Conservation (phyloP, 2,888 invertebrate species). For the Miltochrista miniata region DNA sequence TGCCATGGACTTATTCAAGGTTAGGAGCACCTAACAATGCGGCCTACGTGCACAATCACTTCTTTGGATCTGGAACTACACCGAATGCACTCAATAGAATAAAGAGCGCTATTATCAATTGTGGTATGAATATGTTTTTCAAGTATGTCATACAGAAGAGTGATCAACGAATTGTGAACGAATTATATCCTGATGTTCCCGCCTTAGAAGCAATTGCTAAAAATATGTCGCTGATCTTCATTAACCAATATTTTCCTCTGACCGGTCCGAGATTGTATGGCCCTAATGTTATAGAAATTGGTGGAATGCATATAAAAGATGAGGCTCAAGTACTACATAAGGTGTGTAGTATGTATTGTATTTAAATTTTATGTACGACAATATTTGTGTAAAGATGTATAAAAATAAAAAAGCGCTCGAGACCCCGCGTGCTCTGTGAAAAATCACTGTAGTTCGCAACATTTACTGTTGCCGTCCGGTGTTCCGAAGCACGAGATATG, state of each 20-base stretch:
- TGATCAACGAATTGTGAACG: slow-evolving; percentile 41
- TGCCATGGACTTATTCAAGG: slow-evolving; percentile 82
- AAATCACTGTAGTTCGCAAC: no score
- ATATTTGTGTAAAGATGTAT: no score
- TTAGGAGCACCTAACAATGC: slow-evolving; percentile 83
- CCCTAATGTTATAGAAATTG: slow-evolving; percentile 78
- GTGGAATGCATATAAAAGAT: slow-evolving; percentile 67
- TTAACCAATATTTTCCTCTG: slow-evolving; percentile 81
- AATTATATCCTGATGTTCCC: slow-evolving; percentile 41
- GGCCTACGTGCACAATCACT: slow-evolving; percentile 80
- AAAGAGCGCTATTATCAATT: slow-evolving; percentile 58
- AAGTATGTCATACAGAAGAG: slow-evolving; percentile 38
- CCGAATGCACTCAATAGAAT: slow-evolving; percentile 70
- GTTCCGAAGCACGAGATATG: no score
- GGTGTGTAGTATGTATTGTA: slow-evolving; percentile 11
- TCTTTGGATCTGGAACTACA: slow-evolving; percentile 64
- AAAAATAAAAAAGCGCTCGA: no score
- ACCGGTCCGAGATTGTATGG: slow-evolving; percentile 73
- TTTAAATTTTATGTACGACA: no score
- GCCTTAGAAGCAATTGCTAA: slow-evolving; percentile 47
- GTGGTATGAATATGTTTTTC: slow-evolving; percentile 41
- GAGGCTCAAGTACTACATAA: slow-evolving; percentile 17
- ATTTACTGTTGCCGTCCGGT: no score
- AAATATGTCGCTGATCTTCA: slow-evolving; percentile 45
- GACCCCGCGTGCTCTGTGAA: no score